phyloP scores from a whole-genome alignment of 2,113 vertebrate genomes.

The Anarrhichthys ocellatus region DNA sequence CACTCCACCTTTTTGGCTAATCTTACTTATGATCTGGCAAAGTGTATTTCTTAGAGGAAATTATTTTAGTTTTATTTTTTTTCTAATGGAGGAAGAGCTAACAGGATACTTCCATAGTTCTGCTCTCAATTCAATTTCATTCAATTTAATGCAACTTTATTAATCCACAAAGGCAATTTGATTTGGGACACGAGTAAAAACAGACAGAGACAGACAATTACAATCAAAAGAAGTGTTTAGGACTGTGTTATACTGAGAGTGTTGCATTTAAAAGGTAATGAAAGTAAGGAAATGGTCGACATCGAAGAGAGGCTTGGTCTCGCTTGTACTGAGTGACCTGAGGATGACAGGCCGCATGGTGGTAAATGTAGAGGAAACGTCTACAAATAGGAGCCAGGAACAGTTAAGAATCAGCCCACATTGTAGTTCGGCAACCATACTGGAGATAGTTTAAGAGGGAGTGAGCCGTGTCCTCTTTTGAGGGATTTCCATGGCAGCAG shows the following conservation, averaged over 20 bases:
- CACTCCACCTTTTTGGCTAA: constrained; percentile 54
- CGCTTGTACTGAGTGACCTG: neutral
- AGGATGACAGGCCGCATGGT: neutral
- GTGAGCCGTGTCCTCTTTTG: no score
- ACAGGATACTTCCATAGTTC: constrained; percentile 9
- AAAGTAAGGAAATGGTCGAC: neutral
- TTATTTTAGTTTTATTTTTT: constrained; percentile 25
- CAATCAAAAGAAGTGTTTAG: neutral
- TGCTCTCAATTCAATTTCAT: neutral
- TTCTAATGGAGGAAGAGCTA: constrained; percentile 11
- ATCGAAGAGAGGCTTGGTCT: neutral
- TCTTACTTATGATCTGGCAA: constrained; percentile 49
- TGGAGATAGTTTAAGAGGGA: neutral
- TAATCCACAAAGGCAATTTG: neutral
- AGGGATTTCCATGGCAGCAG: no score
- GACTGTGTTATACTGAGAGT: neutral
- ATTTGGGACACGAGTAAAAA: neutral
- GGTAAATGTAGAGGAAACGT: neutral
- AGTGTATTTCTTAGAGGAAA: constrained; percentile 30
- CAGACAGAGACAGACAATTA: neutral
- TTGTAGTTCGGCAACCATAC: neutral
- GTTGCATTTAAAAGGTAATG: neutral
- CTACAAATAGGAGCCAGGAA: neutral
- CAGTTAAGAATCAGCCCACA: neutral
- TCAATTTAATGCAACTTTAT: neutral